These are phyloP conservation scores for Rhingia rostrata DNA, from an alignment of 2,888 invertebrate genomes.

Conservation along the genomic window DNA sequence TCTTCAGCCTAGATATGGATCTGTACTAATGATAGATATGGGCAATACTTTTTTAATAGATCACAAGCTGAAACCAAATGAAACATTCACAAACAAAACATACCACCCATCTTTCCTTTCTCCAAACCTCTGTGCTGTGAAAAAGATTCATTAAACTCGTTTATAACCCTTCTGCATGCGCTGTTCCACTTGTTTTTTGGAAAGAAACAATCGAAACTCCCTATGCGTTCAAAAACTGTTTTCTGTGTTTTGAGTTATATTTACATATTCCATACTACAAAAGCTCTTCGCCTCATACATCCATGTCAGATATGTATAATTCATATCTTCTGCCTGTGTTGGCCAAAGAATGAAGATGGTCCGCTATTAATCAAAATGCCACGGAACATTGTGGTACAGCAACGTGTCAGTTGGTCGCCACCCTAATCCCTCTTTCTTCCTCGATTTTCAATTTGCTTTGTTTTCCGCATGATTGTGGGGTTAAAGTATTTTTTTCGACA, in stretches of 20 bases:
- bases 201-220: too few relatives aligned
- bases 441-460: constrained; percentile 5
- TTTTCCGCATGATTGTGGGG: neutral
- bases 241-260: neutral
- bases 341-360: constrained; percentile 10
- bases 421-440: neutral
- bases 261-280: constrained; percentile 25
- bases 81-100: too few relatives aligned
- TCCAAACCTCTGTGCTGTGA: too few relatives aligned
- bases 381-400: constrained; percentile 35
- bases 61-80: too few relatives aligned
- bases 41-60: too few relatives aligned
- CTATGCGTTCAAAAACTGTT: too few relatives aligned
- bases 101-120: too few relatives aligned
- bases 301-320: constrained; percentile 19
- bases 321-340: constrained; percentile 11
- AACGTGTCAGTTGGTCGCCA: constrained; percentile 17
- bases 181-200: too few relatives aligned
- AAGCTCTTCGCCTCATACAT: neutral
- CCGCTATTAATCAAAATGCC: constrained; percentile 46
- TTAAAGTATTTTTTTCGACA: neutral
- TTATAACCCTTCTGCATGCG: too few relatives aligned
- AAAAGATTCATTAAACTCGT: too few relatives aligned
- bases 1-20: too few relatives aligned
- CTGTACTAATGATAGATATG: too few relatives aligned